phyloP scores from a whole-genome alignment of 2,113 vertebrate genomes.

The Orthochromis indermauri region DNA sequence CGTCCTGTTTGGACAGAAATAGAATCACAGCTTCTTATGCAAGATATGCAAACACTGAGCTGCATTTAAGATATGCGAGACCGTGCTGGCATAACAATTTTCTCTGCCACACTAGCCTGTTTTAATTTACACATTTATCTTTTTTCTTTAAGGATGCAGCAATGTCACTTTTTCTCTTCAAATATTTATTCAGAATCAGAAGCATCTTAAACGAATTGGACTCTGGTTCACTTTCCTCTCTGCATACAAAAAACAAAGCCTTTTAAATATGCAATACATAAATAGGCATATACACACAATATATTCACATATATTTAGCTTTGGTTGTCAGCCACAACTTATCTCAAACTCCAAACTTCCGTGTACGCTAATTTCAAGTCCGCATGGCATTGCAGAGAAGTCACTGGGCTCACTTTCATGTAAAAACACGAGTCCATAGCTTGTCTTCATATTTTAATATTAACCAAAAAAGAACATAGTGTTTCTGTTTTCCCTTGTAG shows the following conservation, averaged over 20 bases:
- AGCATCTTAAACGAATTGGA: neutral
- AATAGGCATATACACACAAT: neutral
- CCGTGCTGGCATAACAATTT: neutral
- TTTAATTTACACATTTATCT: neutral
- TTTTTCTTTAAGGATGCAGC: neutral
- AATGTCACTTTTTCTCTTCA: neutral
- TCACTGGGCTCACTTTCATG: neutral
- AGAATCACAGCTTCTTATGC: neutral
- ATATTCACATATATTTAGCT: neutral
- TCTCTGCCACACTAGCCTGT: neutral
- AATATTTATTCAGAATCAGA: neutral
- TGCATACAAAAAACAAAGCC: neutral
- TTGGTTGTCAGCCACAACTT: neutral
- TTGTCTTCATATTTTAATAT: neutral
- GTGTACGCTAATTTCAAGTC: rapidly evolving
- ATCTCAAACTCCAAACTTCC: rapidly evolving
- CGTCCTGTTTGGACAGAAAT: neutral
- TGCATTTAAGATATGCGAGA: neutral
- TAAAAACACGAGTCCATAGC: neutral
- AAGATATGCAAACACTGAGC: neutral
- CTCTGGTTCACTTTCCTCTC: neutral
- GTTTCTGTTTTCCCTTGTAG: neutral
- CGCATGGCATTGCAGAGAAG: rapidly evolving
- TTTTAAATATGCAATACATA: neutral
- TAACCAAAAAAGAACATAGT: neutral